Base-by-base conservation (phyloP, 2,113 vertebrate genomes). In the Empidonax alnorum region DNA sequence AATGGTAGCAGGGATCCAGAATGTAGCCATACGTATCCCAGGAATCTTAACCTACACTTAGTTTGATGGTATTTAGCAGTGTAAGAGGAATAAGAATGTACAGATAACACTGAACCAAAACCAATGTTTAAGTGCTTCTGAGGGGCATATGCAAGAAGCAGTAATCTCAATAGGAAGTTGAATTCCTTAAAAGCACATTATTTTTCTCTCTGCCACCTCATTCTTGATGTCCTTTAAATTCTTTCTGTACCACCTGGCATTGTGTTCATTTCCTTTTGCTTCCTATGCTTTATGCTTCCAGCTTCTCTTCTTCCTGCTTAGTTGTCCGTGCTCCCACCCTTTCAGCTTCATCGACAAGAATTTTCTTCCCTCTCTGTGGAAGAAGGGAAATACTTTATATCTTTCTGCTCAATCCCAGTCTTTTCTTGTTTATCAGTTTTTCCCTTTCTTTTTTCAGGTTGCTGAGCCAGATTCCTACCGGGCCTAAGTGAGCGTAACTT, bases 401-500 rank as follows among this genome's bases (percentile, higher is more conserved):
- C 44, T 76, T 91, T 91, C 72, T 92, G 12, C 14, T 90, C 22
- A n/a, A 0, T 52, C 65, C 9, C 35, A 90, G 61, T 35, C 59
- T 85, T 93, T 44, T 75, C 81, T 83, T 95, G 56, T 84, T 95
- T 84, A 63, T 92, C 55, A 94, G 83, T 55, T 92, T 92, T 91
- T 89, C 66, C 90, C 87, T 94, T 93, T 95, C 69, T 89, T 92
- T 91, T 93, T 94, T 79, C 92, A 95, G 90, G 81, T 94, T 96
- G 76, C 78, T 90, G 85, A 82, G 88, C 50, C 87, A 82, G 73
- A 89, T 95, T 94, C 81, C 93, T 87, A 9, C 92, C 68, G 15
- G 95, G 93, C 77, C 93, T 95, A 95, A 96, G 93, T 94, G 77
- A 96, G 93, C 61, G 35, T 96, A 96, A 89, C 87, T 95, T 96